Conservation (phyloP, 2,113 vertebrate species). For the Ictalurus punctatus region DNA sequence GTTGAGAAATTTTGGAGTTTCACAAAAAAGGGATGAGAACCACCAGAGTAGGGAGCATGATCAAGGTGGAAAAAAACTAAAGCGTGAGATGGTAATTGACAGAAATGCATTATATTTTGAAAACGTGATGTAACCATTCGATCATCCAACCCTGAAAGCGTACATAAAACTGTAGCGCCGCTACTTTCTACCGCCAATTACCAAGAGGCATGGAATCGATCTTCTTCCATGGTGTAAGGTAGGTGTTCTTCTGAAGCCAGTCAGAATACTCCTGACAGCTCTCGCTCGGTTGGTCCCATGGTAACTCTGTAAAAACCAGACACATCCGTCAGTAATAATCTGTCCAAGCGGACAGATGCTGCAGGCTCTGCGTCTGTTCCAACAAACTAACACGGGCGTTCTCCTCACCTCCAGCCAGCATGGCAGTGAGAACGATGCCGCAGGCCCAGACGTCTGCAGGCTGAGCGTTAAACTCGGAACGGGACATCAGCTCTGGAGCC, state of each 20-base stretch:
- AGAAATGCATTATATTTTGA: not conserved
- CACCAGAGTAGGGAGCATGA: not conserved
- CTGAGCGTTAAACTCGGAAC: conserved; percentile 83
- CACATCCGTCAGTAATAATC: not conserved
- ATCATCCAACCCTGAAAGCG: not conserved
- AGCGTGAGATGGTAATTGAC: not conserved
- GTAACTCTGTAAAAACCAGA: conserved; percentile 79
- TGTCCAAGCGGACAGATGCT: not conserved
- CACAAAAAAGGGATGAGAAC: not conserved
- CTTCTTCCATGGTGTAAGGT: conserved; percentile 94
- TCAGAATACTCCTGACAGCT: conserved; percentile 93
- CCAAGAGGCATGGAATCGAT: conserved; percentile 80
- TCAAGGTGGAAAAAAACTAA: not conserved
- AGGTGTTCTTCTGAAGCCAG: conserved; percentile 92
- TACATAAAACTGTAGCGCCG: not conserved
- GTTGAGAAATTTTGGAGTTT: not conserved
- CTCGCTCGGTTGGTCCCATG: conserved; percentile 94
- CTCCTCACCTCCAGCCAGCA: conserved; percentile 91
- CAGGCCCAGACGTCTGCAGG: conserved; percentile 95
- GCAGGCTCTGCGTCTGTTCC: not conserved
- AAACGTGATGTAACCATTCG: not conserved
- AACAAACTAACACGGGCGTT: not conserved
- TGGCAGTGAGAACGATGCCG: conserved; percentile 94
- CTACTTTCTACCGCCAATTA: conserved; percentile 44
- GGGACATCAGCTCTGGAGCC: conserved; percentile 89